These are phyloP conservation scores for Charina bottae DNA, from an alignment of 2,113 vertebrate species.

Conservation along the genomic window DNA sequence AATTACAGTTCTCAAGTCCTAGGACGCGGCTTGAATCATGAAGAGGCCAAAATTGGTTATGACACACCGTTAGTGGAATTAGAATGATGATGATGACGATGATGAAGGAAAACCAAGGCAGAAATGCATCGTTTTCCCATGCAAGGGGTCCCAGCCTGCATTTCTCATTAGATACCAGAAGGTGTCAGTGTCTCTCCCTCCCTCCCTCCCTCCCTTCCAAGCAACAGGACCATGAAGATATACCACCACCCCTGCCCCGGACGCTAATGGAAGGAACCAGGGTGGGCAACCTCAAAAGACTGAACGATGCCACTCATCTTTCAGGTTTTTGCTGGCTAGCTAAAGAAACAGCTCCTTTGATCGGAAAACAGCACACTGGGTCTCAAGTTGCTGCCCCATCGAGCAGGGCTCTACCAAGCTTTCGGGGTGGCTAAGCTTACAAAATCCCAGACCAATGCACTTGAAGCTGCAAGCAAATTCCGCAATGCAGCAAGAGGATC, in stretches of 20 bases:
- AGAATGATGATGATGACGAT: no score
- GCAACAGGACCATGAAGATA: background rate
- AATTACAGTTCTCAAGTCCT: no score
- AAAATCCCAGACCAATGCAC: no score
- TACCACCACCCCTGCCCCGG: background rate
- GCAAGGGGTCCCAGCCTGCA: conserved; percentile 11
- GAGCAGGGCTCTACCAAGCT: background rate
- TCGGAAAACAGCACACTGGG: background rate
- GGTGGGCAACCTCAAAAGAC: background rate
- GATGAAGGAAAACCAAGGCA: background rate
- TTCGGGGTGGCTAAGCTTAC: background rate
- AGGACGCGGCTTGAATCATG: no score
- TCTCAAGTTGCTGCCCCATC: background rate
- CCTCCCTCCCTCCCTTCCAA: background rate
- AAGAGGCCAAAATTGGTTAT: no score
- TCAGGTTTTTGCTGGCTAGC: no score
- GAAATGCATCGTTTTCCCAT: background rate
- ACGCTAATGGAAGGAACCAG: background rate
- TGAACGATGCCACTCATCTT: background rate
- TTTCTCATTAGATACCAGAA: conserved; percentile 50
- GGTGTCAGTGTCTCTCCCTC: conserved; percentile 33
- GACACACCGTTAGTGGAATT: no score
- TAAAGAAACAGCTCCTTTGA: background rate
- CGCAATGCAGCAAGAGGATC: background rate
- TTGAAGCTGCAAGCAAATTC: no score